Conservation (phyloP, 1,140 invertebrate genomes). For the Eumeta japonica region DNA sequence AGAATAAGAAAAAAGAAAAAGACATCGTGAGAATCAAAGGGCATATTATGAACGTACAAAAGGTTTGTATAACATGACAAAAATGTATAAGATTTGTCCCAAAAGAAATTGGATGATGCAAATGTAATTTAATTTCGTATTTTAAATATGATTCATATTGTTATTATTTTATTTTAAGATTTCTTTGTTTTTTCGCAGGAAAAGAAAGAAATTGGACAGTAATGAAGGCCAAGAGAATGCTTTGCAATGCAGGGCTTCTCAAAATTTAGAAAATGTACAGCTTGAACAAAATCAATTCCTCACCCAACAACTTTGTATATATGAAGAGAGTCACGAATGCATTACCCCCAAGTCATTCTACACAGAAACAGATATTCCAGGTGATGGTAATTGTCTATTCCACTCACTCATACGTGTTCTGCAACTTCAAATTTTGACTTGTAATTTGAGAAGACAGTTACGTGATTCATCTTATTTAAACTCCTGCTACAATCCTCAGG, state of each 20-base stretch:
- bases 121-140: conserved; percentile 21
- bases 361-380: conserved; percentile 15
- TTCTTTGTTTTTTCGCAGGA: conserved; percentile 14
- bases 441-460: conserved; percentile 16
- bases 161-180: conserved; percentile 17
- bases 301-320: conserved; percentile 19
- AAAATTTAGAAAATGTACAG: conserved; percentile 16
- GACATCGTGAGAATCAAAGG: conserved; percentile 19
- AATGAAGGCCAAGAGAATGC: conserved; percentile 18
- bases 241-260: conserved; percentile 13
- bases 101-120: too few species aligned
- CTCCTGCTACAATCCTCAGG: conserved; percentile 17
- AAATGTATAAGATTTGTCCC: too few species aligned
- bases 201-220: conserved; percentile 13
- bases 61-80: conserved; percentile 14
- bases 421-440: conserved; percentile 17
- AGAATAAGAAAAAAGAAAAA: too few species aligned
- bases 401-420: conserved; percentile 17
- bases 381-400: conserved; percentile 18
- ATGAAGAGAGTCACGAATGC: conserved; percentile 18
- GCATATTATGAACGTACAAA: conserved; percentile 18
- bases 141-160: conserved; percentile 16
- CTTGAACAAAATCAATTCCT: conserved; percentile 14
- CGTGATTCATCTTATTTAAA: conserved; percentile 17
- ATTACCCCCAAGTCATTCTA: conserved; percentile 18